Percentiles rank a stretch among this genome's conserved stretches.
phyloP scores from a whole-genome alignment of 2,113 vertebrate species.

The Zosterops lateralis region DNA sequence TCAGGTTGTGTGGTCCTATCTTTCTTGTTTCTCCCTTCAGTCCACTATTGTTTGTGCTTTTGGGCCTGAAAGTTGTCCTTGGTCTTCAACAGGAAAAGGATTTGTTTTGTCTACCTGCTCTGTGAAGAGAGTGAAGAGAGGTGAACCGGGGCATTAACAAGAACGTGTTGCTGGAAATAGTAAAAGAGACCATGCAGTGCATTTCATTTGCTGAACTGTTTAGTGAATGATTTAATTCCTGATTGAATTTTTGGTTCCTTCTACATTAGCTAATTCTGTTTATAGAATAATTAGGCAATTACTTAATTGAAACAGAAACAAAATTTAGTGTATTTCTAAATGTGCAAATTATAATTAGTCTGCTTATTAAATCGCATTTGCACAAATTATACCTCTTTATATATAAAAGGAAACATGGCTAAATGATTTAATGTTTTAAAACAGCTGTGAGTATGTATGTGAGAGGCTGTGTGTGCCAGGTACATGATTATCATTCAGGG shows the following conservation, averaged over 20 bases:
- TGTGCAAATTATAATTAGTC: conserved; percentile 43
- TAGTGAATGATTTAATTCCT: background rate
- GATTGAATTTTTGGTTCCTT: background rate
- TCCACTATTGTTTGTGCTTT: too few relatives aligned
- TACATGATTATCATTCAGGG: background rate
- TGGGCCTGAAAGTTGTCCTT: too few relatives aligned
- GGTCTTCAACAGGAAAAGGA: too few relatives aligned
- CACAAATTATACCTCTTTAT: conserved; percentile 46
- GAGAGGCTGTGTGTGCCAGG: background rate
- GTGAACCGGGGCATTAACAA: background rate
- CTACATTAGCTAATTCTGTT: conserved; percentile 32
- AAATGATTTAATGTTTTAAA: background rate
- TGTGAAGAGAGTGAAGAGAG: too few relatives aligned
- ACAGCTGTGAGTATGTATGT: background rate
- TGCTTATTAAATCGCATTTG: conserved; percentile 45
- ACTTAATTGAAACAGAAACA: conserved; percentile 54
- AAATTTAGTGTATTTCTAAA: conserved; percentile 40
- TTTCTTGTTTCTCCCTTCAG: too few relatives aligned
- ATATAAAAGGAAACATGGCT: conserved; percentile 20
- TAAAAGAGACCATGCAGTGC: background rate
- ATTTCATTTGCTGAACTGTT: background rate
- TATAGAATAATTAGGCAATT: conserved; percentile 39
- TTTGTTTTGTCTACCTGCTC: too few relatives aligned
- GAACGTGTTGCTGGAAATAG: background rate
- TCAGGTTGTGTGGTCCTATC: too few relatives aligned